phyloP scores from a whole-genome alignment of 92 coral and sea anemone species.

The Phenganax stokvisi region DNA sequence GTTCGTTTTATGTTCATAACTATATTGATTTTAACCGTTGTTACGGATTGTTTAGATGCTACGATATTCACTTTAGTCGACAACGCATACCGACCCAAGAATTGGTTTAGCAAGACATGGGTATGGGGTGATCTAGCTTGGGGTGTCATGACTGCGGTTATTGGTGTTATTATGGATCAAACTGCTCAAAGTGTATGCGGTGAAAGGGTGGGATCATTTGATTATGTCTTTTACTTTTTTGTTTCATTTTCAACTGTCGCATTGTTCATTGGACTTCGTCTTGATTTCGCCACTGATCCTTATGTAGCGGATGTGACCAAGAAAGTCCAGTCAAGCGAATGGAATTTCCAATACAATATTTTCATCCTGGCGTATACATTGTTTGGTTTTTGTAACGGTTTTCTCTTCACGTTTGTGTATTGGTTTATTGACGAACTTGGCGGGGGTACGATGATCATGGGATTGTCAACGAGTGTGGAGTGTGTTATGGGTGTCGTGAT shows the following conservation, averaged over 20 bases:
- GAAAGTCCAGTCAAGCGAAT: slow-evolving; percentile 2
- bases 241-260: slow-evolving; percentile 8
- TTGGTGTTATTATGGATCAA: slow-evolving; percentile 5
- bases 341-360: slow-evolving; percentile 15
- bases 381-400: slow-evolving; percentile 67
- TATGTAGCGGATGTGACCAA: not conserved
- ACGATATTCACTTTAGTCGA: slow-evolving; percentile 2
- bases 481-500: not conserved
- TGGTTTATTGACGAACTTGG: slow-evolving; percentile 76
- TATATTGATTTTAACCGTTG: not conserved
- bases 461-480: slow-evolving; percentile 20
- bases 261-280: not conserved
- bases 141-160: not conserved
- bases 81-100: not conserved
- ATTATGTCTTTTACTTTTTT: slow-evolving; percentile 3
- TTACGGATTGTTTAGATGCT: slow-evolving; percentile 1
- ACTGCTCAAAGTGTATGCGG: not conserved
- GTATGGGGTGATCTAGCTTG: slow-evolving; percentile 2
- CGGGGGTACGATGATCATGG: slow-evolving; percentile 70
- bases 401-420: slow-evolving; percentile 71
- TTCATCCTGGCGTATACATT: slow-evolving; percentile 58
- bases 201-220: not conserved
- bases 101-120: not conserved
- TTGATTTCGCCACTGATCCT: not conserved
- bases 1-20: not conserved